Evolutionary conservation across 2,113 vertebrate species (phyloP).

Genomic region (Aplodontia rufa): DNA sequence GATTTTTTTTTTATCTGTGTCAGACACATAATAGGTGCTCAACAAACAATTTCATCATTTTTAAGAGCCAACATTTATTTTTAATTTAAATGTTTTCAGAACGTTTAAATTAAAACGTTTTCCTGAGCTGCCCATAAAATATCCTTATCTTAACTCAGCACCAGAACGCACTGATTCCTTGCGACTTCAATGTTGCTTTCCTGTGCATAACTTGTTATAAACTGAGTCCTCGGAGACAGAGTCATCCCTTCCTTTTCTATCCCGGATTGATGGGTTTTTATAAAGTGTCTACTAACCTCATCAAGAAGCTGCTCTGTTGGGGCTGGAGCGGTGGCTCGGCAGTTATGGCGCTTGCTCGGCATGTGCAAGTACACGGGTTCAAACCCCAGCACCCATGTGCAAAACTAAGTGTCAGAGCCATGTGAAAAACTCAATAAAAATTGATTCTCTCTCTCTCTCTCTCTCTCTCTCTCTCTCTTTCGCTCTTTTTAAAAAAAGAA

Average conservation of each 20-base stretch:
- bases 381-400: too few species aligned
- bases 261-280: constrained; percentile 22
- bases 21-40: background rate
- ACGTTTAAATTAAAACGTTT: too few species aligned
- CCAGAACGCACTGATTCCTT: constrained; percentile 34
- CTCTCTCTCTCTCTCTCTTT: too few species aligned
- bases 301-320: too few species aligned
- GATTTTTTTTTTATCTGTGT: background rate
- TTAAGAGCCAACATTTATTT: constrained; percentile 32
- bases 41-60: constrained; percentile 20
- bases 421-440: too few species aligned
- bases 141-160: constrained; percentile 28
- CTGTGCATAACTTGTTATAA: constrained; percentile 54
- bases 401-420: too few species aligned
- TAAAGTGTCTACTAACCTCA: constrained; percentile 8
- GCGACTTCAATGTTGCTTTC: constrained; percentile 17
- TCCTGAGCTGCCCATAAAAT: background rate
- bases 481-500: too few species aligned
- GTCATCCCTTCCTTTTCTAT: constrained; percentile 33
- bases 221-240: constrained; percentile 45
- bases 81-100: constrained; percentile 32
- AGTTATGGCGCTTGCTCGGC: too few species aligned
- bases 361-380: too few species aligned
- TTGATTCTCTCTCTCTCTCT: too few species aligned
- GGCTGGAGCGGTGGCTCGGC: too few species aligned